Percentiles rank a stretch among this genome's conserved stretches.
Evolutionary conservation across 1,140 invertebrate species (phyloP).

Genomic region (Aradophagus sp.): DNA sequence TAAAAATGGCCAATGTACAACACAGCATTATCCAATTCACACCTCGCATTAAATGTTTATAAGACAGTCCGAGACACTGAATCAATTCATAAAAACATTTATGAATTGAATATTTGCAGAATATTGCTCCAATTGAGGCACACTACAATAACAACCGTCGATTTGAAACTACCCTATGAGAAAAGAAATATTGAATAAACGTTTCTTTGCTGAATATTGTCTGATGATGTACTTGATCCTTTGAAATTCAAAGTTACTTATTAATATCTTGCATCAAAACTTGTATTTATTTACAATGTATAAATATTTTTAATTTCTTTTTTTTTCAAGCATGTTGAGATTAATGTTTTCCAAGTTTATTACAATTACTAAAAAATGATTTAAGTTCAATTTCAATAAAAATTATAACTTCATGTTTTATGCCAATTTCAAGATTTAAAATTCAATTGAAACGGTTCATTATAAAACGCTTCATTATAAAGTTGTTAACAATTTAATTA

Average conservation of each 20-base stretch:
- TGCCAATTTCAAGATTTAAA: no score
- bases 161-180: slow-evolving; percentile 47
- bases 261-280: slow-evolving; percentile 2
- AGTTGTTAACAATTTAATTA: no score
- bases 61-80: slow-evolving; percentile 36
- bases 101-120: slow-evolving; percentile 50
- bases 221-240: slow-evolving; percentile 14
- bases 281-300: no score
- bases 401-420: no score
- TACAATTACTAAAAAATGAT: no score
- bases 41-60: slow-evolving; percentile 39
- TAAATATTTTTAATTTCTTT: slow-evolving; percentile 6
- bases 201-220: slow-evolving; percentile 20
- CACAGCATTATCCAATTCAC: slow-evolving; percentile 34
- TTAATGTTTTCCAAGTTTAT: no score
- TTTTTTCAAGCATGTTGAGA: no score
- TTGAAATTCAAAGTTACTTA: slow-evolving; percentile 5
- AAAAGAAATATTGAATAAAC: slow-evolving; percentile 47
- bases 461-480: no score
- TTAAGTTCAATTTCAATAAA: no score
- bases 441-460: no score
- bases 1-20: background rate
- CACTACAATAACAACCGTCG: slow-evolving; percentile 38
- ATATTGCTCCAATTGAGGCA: slow-evolving; percentile 46
- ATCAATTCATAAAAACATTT: slow-evolving; percentile 38